These are phyloP conservation scores for Diadromus collaris DNA, from an alignment of 2,888 invertebrate species.

Conservation along the genomic window DNA sequence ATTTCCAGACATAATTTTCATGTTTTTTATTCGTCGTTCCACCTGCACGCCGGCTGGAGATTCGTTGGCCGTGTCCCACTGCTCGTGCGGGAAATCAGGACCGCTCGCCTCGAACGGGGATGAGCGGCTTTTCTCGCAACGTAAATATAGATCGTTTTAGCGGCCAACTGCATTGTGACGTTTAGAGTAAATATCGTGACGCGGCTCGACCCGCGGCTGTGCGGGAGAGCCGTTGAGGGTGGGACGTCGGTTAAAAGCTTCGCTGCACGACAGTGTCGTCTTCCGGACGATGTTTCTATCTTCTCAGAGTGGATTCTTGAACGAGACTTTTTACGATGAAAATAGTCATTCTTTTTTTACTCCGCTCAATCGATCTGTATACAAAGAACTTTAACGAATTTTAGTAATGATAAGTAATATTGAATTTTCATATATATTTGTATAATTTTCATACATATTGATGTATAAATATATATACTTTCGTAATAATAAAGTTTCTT, in stretches of 20 bases:
- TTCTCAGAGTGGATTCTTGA: background rate
- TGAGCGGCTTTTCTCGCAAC: slow-evolving; percentile 20
- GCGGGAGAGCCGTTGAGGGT: slow-evolving; percentile 1
- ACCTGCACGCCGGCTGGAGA: slow-evolving; percentile 23
- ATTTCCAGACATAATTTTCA: slow-evolving; percentile 7
- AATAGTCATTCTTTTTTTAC: too few relatives aligned
- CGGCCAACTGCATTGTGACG: slow-evolving; percentile 54
- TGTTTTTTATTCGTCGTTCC: slow-evolving; percentile 10
- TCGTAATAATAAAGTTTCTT: too few relatives aligned
- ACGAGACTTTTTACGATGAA: too few relatives aligned
- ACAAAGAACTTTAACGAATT: too few relatives aligned
- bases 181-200: slow-evolving; percentile 54
- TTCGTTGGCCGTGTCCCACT: slow-evolving; percentile 1
- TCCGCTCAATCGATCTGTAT: too few relatives aligned
- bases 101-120: background rate
- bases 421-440: too few relatives aligned
- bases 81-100: slow-evolving; percentile 18
- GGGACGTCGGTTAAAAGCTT: background rate
- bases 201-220: slow-evolving; percentile 21
- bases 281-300: slow-evolving; percentile 10
- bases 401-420: too few relatives aligned
- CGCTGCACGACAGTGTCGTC: slow-evolving; percentile 22
- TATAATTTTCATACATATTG: too few relatives aligned
- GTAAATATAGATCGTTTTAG: slow-evolving; percentile 51
- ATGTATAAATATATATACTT: too few relatives aligned